Percentiles rank a stretch among this genome's conserved stretches.
Conservation (phyloP, 2,888 invertebrate species). For the Pseudoips prasinana region DNA sequence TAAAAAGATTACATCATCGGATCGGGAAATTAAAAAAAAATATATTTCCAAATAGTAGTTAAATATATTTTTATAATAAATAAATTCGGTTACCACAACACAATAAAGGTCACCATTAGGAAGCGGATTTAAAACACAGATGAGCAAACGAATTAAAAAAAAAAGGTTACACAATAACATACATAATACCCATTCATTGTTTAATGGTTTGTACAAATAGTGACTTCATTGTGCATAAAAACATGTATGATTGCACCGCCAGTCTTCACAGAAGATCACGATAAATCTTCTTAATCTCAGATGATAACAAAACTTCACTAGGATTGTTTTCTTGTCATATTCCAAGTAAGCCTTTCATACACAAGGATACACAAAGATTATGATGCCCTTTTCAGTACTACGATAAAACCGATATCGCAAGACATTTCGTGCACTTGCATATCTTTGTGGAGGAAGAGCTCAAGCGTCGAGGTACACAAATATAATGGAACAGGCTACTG, state of each 20-base stretch:
- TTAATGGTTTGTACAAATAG: conserved; percentile 74
- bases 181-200: conserved; percentile 42
- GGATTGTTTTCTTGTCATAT: conserved; percentile 26
- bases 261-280: conserved; percentile 73
- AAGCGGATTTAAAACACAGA: conserved; percentile 28
- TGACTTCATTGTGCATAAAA: conserved; percentile 76
- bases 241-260: conserved; percentile 49
- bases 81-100: conserved; percentile 59
- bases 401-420: no score
- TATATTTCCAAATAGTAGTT: conserved; percentile 35
- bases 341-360: conserved; percentile 4
- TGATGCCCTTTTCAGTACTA: no score
- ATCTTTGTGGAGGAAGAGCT: no score
- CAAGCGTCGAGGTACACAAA: conserved; percentile 18
- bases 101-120: conserved; percentile 76
- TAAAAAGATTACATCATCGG: conserved; percentile 30
- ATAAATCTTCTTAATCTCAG: conserved; percentile 62
- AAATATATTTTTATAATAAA: conserved; percentile 47
- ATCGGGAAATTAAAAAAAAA: conserved; percentile 37
- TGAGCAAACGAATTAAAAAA: conserved; percentile 41
- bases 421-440: no score
- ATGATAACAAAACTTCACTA: conserved; percentile 33
- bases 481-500: no score
- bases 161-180: conserved; percentile 29
- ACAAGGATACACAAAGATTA: no score